Evolutionary conservation across 1,140 invertebrate genomes (phyloP), one percentile per base, ranked within the genome.

Genomic region (Nasonia giraulti): DNA sequence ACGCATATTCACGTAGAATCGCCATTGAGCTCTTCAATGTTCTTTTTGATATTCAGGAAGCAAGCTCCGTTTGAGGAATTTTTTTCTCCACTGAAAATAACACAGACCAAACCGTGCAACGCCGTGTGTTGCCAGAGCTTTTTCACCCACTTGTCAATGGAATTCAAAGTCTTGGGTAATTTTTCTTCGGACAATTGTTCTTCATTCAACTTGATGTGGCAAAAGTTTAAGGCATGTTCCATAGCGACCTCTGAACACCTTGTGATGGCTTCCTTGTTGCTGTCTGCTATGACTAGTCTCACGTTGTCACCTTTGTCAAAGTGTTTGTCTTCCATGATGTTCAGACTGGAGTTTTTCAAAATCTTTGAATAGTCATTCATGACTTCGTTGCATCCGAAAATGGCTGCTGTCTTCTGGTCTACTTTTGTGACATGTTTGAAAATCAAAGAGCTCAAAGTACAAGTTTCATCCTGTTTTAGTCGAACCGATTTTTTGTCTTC

Each of bases 391-490:
- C 93, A 92, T 66, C 95, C 93, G 85, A 96, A 88, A 33, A 96
- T 93, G 68, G 94, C 89, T 14, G 94, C 94, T 27, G 94, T 94
- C 90, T 95, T 96, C 68, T 95, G 94, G 71, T 94, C 89, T 87
- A 78, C 62, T 50, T 94, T 94, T 3, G 95, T 94, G 37, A 95
- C 93, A 87, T 96, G 95, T 86, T 95, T 96, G 80, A 96, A 95
- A 86, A 96, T 94, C 82, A 95, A 95, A 80, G 94, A 94, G 78
- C 93, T 94, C 90, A 93, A 95, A 88, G 94, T 93, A 23, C 88
- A 87, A 87, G n/a, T 88, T 91, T 27, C 90, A 69, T 88, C 85
- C 93, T 92, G 90, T 44, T 89, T 87, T 85, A 90, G 71, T 90
- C 93, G 91, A 76, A 69, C 7, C 68, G 66, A 86, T 71, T 74